These are phyloP conservation scores for Altica lythri DNA, from an alignment of 2,888 invertebrate genomes.

Conservation along the genomic window DNA sequence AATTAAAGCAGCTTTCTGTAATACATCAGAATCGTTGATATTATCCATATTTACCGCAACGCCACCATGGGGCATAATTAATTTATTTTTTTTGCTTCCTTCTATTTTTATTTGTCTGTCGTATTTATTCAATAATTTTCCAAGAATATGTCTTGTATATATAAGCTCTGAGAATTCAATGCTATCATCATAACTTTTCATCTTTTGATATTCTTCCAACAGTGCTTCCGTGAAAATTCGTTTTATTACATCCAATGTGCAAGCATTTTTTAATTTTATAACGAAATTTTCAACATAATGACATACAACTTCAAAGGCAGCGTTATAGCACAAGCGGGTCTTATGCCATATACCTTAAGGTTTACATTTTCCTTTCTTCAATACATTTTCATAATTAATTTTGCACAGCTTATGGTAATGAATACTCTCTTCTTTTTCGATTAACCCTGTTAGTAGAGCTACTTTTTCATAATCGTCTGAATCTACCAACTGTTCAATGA, in stretches of 20 bases:
- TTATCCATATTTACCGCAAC: not conserved
- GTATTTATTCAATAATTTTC: not conserved
- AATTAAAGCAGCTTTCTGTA: conserved; percentile 1
- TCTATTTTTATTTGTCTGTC: not conserved
- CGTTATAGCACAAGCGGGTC: not conserved
- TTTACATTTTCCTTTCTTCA: not conserved
- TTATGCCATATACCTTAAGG: not conserved
- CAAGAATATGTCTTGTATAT: not conserved
- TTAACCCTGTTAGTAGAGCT: no score
- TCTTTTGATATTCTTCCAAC: not conserved
- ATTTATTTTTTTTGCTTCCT: not conserved
- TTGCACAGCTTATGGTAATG: not conserved
- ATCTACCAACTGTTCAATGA: no score
- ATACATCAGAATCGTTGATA: not conserved
- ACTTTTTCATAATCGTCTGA: no score
- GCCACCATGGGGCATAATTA: not conserved
- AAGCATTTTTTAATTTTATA: not conserved
- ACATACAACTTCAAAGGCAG: not conserved
- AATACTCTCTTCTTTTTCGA: no score
- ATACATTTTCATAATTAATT: not conserved
- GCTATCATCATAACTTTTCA: not conserved
- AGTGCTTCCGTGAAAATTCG: not conserved
- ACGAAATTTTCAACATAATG: not conserved
- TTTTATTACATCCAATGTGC: not conserved
- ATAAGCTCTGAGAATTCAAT: not conserved